These are phyloP conservation scores for Pheosia gnoma DNA, from an alignment of 2,888 invertebrate species.

Conservation along the genomic window DNA sequence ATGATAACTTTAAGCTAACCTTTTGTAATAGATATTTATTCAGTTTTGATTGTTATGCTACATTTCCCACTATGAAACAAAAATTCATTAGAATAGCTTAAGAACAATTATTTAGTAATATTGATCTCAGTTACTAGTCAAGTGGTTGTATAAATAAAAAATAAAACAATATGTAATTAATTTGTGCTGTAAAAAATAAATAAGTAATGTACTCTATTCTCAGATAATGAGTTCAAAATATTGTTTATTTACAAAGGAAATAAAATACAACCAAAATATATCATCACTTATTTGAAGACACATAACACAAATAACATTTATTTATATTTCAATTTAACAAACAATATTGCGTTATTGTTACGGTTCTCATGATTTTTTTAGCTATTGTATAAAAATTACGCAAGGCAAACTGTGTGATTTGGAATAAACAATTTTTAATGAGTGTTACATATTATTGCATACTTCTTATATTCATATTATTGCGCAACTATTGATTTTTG, in stretches of 20 bases:
- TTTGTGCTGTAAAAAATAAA: not conserved
- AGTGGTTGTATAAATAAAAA: not conserved
- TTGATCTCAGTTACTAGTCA: conserved; percentile 3
- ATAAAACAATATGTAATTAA: not conserved
- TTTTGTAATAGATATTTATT: not conserved
- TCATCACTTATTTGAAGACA: not conserved
- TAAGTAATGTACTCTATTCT: not conserved
- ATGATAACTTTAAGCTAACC: not conserved
- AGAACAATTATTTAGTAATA: too few species aligned
- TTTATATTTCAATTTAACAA: too few species aligned
- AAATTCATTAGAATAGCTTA: too few species aligned
- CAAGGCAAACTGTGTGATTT: too few species aligned
- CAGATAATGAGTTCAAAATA: not conserved
- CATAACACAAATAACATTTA: not conserved
- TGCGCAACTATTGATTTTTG: too few species aligned
- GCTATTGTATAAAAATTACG: too few species aligned
- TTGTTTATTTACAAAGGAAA: not conserved
- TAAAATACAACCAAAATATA: conserved; percentile 2
- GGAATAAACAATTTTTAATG: too few species aligned
- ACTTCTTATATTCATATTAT: too few species aligned
- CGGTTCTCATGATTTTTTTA: too few species aligned
- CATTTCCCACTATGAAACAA: not conserved
- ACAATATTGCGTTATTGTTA: too few species aligned
- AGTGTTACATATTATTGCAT: too few species aligned
- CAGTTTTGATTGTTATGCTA: not conserved